Conservation (phyloP, 2,888 invertebrate genomes). For the Pyralis farinalis region DNA sequence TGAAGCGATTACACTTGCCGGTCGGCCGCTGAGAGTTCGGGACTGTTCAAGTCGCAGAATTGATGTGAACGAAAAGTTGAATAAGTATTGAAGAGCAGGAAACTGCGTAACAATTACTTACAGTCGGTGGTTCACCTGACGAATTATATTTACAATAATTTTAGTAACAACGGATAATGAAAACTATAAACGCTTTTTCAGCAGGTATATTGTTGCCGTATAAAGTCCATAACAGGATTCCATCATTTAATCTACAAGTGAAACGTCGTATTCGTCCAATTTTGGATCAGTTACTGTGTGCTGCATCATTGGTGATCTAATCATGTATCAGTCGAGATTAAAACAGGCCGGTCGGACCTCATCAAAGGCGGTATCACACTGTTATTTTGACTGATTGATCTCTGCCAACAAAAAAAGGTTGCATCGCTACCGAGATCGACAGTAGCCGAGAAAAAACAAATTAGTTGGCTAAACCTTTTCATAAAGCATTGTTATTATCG, state of each 20-base stretch:
- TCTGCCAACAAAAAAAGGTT: slow-evolving; percentile 72
- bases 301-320: slow-evolving; percentile 79
- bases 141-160: too few relatives aligned
- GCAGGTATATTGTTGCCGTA: slow-evolving; percentile 15
- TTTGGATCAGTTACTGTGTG: slow-evolving; percentile 71
- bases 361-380: slow-evolving; percentile 81
- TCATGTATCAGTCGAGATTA: slow-evolving; percentile 78
- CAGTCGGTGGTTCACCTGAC: too few relatives aligned
- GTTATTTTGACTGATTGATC: slow-evolving; percentile 82
- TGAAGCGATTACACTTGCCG: too few relatives aligned
- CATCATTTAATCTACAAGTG: slow-evolving; percentile 54
- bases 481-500: slow-evolving; percentile 79
- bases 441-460: slow-evolving; percentile 80
- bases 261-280: slow-evolving; percentile 59
- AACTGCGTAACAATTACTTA: too few relatives aligned
- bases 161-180: too few relatives aligned
- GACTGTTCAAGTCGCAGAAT: too few relatives aligned
- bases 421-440: slow-evolving; percentile 78
- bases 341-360: slow-evolving; percentile 75
- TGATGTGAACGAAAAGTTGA: too few relatives aligned
- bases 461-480: slow-evolving; percentile 81
- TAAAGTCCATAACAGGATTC: slow-evolving; percentile 32
- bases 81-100: too few relatives aligned
- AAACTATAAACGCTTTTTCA: too few relatives aligned
- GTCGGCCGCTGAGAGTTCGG: too few relatives aligned